A percentile compares a stretch with the other conserved stretches of the same genome.
phyloP scores from a whole-genome alignment of 2,797 vertebrate species.

The Alosa sapidissima region DNA sequence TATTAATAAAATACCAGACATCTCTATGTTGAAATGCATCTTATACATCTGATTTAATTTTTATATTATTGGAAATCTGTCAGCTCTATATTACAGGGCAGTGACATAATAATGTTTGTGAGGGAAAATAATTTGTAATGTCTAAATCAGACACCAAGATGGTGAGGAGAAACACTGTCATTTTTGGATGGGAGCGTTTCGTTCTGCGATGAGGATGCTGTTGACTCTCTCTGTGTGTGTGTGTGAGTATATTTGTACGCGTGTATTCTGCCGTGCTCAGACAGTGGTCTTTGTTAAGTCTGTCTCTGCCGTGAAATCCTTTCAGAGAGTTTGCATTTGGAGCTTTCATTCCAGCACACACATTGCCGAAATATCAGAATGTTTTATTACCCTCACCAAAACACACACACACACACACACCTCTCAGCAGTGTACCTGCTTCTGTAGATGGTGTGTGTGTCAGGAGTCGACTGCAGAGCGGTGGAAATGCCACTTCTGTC shows the following conservation, averaged over 20 bases:
- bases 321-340: slow-evolving; percentile 8
- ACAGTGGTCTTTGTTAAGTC: slow-evolving; percentile 20
- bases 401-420: not conserved
- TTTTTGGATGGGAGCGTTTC: not conserved
- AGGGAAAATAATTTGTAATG: not conserved
- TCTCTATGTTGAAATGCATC: not conserved
- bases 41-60: not conserved
- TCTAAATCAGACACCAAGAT: not conserved
- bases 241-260: not conserved
- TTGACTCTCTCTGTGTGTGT: not conserved
- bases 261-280: slow-evolving; percentile 22
- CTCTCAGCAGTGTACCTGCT: not conserved
- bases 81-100: not conserved
- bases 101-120: not conserved
- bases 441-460: not conserved
- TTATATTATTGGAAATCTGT: not conserved
- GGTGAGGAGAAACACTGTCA: not conserved
- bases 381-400: not conserved
- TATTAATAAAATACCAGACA: not conserved
- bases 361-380: not conserved
- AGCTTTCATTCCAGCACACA: slow-evolving; percentile 13
- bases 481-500: not conserved
- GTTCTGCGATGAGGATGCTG: not conserved
- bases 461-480: not conserved
- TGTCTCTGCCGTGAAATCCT: not conserved